Evolutionary conservation across 2,797 vertebrate genomes (phyloP).

Genomic region (Anguilla pacifica): DNA sequence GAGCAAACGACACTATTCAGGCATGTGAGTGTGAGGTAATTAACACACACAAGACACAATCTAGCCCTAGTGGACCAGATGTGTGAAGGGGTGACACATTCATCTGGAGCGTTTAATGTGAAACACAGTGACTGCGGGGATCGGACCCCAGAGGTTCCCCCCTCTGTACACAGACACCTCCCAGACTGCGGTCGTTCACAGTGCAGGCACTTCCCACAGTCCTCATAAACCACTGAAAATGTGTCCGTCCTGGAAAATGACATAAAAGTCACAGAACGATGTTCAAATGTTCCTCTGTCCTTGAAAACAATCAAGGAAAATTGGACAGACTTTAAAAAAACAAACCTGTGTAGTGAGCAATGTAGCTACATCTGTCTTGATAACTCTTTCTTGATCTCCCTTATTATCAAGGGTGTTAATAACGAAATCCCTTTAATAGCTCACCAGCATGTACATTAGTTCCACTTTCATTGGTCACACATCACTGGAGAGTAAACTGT

Average conservation of each 20-base stretch:
- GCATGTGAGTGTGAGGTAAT: not conserved
- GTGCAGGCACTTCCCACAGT: not conserved
- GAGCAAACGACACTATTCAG: not conserved
- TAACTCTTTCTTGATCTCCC: not conserved
- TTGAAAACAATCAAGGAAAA: not conserved
- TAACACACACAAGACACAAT: not conserved
- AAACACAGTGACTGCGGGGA: not conserved
- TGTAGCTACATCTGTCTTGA: not conserved
- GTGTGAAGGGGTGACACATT: not conserved
- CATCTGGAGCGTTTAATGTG: not conserved
- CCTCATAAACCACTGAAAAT: not conserved
- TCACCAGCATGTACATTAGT: not conserved
- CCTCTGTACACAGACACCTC: not conserved
- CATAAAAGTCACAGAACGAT: not conserved
- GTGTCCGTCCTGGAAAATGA: too few relatives aligned
- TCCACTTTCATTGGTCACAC: not conserved
- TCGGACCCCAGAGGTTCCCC: not conserved
- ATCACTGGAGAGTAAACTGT: not conserved
- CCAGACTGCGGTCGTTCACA: not conserved
- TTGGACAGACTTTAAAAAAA: not conserved
- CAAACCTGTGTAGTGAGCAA: not conserved
- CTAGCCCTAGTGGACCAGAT: not conserved
- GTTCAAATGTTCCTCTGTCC: not conserved
- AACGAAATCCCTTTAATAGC: not conserved
- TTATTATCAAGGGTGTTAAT: not conserved